phyloP scores from a whole-genome alignment of 2,888 invertebrate genomes.

The Ophioninae sp. region DNA sequence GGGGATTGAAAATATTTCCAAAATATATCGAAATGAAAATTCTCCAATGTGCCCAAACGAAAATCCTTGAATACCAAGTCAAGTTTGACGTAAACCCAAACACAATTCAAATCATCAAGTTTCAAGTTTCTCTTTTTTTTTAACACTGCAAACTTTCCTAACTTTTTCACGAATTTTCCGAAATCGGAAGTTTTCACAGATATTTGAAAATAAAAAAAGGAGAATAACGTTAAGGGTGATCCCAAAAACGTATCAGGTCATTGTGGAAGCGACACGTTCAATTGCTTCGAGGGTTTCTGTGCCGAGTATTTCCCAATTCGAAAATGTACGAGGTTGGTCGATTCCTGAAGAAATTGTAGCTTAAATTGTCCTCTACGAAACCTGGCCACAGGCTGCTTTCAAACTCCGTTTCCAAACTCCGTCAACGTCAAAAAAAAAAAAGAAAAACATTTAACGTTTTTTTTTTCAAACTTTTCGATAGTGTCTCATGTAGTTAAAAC shows the following conservation, averaged over 20 bases:
- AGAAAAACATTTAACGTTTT: not conserved
- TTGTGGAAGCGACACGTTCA: constrained; percentile 6
- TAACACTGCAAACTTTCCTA: not conserved
- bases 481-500: not conserved
- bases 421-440: not conserved
- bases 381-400: not conserved
- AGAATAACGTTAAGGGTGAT: constrained; percentile 12
- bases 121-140: not conserved
- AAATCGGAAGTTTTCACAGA: constrained; percentile 5
- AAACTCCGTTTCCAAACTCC: not conserved
- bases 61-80: not conserved
- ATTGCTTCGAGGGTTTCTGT: constrained; percentile 14
- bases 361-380: not conserved
- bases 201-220: constrained; percentile 24
- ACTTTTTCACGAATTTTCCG: not conserved
- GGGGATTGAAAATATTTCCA: too few relatives aligned
- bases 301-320: not conserved
- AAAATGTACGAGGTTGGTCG: not conserved
- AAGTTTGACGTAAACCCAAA: not conserved
- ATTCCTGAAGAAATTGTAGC: constrained; percentile 3
- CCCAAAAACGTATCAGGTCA: constrained; percentile 13
- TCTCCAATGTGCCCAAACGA: too few relatives aligned
- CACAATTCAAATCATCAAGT: too few relatives aligned
- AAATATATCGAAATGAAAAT: too few relatives aligned
- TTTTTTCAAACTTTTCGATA: not conserved